Evolutionary conservation across 2,113 vertebrate species (phyloP).

Genomic region (Pholis gunnellus): DNA sequence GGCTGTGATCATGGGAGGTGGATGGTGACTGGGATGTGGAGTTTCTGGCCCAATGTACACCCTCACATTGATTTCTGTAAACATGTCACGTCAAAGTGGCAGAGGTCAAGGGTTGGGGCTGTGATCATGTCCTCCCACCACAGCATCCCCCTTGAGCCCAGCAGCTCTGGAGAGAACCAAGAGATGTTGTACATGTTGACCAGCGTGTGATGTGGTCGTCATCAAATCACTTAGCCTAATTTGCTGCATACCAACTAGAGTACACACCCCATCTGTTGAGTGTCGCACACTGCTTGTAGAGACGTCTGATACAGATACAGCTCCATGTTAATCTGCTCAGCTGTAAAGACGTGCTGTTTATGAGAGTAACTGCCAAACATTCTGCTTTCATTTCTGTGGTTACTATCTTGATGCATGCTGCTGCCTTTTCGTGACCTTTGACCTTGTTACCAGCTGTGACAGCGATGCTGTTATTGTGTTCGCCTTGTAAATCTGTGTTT

Average conservation of each 20-base stretch:
- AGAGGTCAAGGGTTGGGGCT: slow-evolving; percentile 60
- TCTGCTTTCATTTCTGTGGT: background rate
- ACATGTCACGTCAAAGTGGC: slow-evolving; percentile 69
- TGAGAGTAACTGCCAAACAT: background rate
- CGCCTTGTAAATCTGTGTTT: background rate
- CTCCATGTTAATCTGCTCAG: background rate
- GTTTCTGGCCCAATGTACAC: slow-evolving; percentile 23
- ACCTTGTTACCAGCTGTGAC: background rate
- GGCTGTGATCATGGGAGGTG: slow-evolving; percentile 67
- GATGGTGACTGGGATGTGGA: slow-evolving; percentile 25
- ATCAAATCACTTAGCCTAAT: background rate
- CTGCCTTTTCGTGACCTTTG: background rate
- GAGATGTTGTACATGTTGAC: background rate
- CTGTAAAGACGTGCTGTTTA: background rate
- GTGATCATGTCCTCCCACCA: slow-evolving; percentile 19
- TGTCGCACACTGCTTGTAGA: background rate
- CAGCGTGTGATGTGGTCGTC: background rate
- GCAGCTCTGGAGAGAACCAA: slow-evolving; percentile 16
- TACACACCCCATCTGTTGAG: background rate
- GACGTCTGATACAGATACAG: background rate
- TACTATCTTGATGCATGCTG: background rate
- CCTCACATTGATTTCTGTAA: slow-evolving; percentile 62
- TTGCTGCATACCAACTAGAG: background rate
- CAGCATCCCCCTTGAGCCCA: background rate
- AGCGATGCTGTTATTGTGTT: background rate